Percentiles rank a stretch among this genome's conserved stretches.
Evolutionary conservation across 2,113 vertebrate species (phyloP).

Genomic region (Bettongia penicillata): DNA sequence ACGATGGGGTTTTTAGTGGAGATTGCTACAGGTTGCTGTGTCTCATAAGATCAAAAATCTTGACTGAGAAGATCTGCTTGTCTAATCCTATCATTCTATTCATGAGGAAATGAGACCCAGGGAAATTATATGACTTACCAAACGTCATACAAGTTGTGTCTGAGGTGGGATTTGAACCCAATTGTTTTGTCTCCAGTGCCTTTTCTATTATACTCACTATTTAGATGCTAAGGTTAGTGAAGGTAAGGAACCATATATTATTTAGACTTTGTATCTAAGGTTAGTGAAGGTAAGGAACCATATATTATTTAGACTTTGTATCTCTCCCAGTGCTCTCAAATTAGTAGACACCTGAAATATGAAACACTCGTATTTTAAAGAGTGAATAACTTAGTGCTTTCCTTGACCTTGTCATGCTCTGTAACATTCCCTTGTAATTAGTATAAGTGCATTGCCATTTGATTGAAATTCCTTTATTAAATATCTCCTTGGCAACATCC

Average conservation of each 20-base stretch:
- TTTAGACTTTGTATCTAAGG: background rate
- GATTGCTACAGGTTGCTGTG: background rate
- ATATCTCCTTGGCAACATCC: background rate
- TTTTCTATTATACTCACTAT: background rate
- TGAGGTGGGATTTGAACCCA: background rate
- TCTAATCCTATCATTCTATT: background rate
- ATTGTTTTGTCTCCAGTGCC: background rate
- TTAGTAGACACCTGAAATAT: background rate
- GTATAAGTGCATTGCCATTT: background rate
- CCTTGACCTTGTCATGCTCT: background rate
- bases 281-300: background rate
- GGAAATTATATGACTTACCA: background rate
- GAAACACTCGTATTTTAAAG: background rate
- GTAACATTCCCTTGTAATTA: background rate
- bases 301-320: background rate
- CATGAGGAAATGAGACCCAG: background rate
- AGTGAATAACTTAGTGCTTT: background rate
- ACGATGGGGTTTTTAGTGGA: background rate
- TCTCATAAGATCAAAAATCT: background rate
- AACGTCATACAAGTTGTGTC: background rate
- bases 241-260: background rate
- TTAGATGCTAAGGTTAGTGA: background rate
- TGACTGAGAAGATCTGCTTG: background rate
- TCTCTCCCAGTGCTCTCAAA: background rate
- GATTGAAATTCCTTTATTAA: background rate